Percentiles rank a stretch among this genome's conserved stretches.
Conservation (phyloP, 2,888 invertebrate species). For the Patella depressa region DNA sequence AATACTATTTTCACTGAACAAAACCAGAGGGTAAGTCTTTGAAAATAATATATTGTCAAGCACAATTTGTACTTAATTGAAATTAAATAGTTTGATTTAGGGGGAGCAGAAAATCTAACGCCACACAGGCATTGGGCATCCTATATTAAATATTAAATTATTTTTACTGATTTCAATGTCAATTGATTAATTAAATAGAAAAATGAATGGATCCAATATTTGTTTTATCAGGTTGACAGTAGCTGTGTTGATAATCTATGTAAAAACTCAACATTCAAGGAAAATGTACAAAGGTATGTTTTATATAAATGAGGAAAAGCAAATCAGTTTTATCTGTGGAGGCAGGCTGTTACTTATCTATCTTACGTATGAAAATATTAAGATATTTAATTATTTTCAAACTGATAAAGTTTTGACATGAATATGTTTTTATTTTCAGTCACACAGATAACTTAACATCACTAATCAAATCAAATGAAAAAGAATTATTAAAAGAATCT, state of each 20-base stretch:
- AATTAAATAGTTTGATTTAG: too few relatives aligned
- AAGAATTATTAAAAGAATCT: neutral
- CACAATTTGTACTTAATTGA: too few relatives aligned
- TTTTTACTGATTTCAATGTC: too few relatives aligned
- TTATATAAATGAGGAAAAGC: too few relatives aligned
- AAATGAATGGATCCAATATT: neutral
- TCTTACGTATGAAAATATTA: too few relatives aligned
- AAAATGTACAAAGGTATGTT: neutral
- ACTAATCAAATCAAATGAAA: neutral
- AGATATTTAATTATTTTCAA: too few relatives aligned
- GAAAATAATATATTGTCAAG: neutral
- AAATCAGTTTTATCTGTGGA: too few relatives aligned
- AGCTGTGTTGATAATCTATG: neutral
- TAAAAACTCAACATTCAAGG: neutral
- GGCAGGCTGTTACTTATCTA: too few relatives aligned
- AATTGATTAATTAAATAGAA: too few relatives aligned
- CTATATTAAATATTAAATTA: too few relatives aligned
- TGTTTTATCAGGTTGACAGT: neutral
- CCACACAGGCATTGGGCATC: too few relatives aligned
- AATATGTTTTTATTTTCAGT: neutral
- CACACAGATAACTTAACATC: neutral
- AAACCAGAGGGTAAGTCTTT: slow-evolving; percentile 15
- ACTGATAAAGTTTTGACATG: neutral
- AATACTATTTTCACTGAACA: neutral
- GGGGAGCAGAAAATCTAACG: too few relatives aligned